Evolutionary conservation across 2,797 vertebrate genomes (phyloP), one percentile per base, ranked within the genome.

Genomic region (Acipenser ruthenus): DNA sequence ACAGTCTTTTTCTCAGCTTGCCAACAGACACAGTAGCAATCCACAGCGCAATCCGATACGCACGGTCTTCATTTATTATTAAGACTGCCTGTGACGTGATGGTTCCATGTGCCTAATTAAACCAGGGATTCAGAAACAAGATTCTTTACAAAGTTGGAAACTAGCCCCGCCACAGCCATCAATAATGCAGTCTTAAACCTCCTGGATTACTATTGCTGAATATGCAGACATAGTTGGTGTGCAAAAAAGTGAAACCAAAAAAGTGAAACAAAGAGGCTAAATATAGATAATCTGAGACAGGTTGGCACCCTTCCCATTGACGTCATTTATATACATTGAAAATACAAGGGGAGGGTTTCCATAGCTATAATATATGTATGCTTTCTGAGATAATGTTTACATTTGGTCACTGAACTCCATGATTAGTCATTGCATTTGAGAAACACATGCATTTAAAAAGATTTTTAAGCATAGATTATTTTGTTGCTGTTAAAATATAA

Each of bases 21-120:
- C 37, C 5, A 37, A 37, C 59, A 64, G 48, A 6, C 6, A 18
- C 63, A 58, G 55, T 7, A 56, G 49, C 11, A 53, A 23, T 37
- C 52, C 37, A 11, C 58, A 5, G 58, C 6, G n/a, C 11, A 15
- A 52, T n/a, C 56, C 9, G 37, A 67, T 62, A 70, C 59, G 70
- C 65, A 69, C 63, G 64, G 65, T 55, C 12, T 56, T 55, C 66
- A 79, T 80, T 71, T 58, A 79, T 79, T 74, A 76, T 79, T 79
- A 68, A 78, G 64, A 62, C 18, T 13, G 18, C 50, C 66, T 64
- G 68, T 73, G 69, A 74, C 60, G 64, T 55, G 70, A 64, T 48
- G 71, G 67, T 63, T 65, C 49, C n/a, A 48, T 60, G 47, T 63
- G n/a, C 67, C 68, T 66, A 74, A 71, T 75, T 72, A 70, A 70